Conservation (phyloP, 2,888 invertebrate genomes). For the Hypomecis atomaria region DNA sequence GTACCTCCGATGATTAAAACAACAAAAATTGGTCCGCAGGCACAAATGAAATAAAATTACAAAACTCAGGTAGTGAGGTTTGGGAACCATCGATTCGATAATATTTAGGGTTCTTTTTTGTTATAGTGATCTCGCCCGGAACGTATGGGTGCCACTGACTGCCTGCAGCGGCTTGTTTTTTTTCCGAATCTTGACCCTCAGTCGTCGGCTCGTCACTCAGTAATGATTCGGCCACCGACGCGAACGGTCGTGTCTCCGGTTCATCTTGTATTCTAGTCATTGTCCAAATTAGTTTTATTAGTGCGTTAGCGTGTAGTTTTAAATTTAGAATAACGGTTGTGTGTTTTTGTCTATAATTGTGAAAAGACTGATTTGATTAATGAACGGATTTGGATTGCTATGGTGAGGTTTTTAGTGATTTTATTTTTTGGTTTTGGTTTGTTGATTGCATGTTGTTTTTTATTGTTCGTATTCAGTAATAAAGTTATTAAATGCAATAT, state of each 20-base stretch:
- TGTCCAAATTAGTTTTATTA: conserved; percentile 71
- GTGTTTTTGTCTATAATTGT: conserved; percentile 58
- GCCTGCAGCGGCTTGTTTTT: conserved; percentile 68
- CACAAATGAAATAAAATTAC: not conserved
- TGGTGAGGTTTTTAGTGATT: conserved; percentile 66
- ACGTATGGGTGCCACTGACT: conserved; percentile 74
- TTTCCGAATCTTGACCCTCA: conserved; percentile 78
- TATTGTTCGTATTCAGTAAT: conserved; percentile 17
- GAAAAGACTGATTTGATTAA: conserved; percentile 64
- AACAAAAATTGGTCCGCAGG: conserved; percentile 37
- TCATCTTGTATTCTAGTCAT: conserved; percentile 80
- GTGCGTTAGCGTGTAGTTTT: conserved; percentile 55
- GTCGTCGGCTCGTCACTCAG: conserved; percentile 71
- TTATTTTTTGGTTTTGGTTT: conserved; percentile 24
- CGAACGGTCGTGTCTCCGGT: conserved; percentile 73
- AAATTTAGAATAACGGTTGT: conserved; percentile 44
- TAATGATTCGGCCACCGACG: conserved; percentile 79
- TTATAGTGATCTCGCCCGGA: conserved; percentile 81
- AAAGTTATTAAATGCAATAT: conserved; percentile 15
- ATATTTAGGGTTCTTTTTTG: conserved; percentile 84
- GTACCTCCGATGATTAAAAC: conserved; percentile 34
- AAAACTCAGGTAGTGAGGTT: conserved; percentile 51
- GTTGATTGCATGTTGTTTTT: conserved; percentile 21
- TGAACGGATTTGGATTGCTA: conserved; percentile 82
- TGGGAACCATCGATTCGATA: conserved; percentile 72